Base-by-base conservation (phyloP, 2,113 vertebrate genomes). In the Poicephalus meyeri region DNA sequence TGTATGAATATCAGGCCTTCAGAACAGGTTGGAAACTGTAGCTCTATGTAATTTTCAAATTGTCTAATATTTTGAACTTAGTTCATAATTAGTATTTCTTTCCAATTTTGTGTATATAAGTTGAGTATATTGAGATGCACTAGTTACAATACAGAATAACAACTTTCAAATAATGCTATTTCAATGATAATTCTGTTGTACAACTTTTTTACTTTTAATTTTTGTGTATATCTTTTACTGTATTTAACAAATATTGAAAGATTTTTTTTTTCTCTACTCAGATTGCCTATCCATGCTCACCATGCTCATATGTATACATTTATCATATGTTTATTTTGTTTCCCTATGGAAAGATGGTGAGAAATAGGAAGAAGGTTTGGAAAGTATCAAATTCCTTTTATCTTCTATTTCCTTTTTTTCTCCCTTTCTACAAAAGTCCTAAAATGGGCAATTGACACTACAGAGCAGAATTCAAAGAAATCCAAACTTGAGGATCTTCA, bases 81-180 rank as follows among this genome's bases (percentile, higher is more conserved):
- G 1, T 60, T 84, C 39, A n/a, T 4, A 3, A 0, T 35, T 24
- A 9, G 6, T 16, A 33, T 31, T 60, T 65, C n/a, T 72, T 28
- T n/a, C 13, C 7, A 31, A 19, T 65, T 42, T 31, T 52, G 2
- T 52, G 9, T 31, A 18, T 68, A n/a, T 5, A 35, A 56, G 8
- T 70, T 64, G 64, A 69, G 50, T 13, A 50, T 46, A 55, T 31
- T 64, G 42, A 81, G 10, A 18, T 69, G 3, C 10, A 23, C 41
- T 41, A 31, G 9, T 31, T 68, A 37, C 3, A 50, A 35, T 12
- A 80, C 13, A 35, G 7, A 20, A 31, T 19, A 80, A 2, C 17
- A 76, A n/a, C 14, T 46, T 89, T 39, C 13, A 68, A 72, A 61
- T 66, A 46, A 74, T 74, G 7, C 11, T 39, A 12, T 35, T 76